Evolutionary conservation across 2,113 vertebrate species (phyloP), one percentile per base, ranked within the genome.

Genomic region (Loxodonta africana): DNA sequence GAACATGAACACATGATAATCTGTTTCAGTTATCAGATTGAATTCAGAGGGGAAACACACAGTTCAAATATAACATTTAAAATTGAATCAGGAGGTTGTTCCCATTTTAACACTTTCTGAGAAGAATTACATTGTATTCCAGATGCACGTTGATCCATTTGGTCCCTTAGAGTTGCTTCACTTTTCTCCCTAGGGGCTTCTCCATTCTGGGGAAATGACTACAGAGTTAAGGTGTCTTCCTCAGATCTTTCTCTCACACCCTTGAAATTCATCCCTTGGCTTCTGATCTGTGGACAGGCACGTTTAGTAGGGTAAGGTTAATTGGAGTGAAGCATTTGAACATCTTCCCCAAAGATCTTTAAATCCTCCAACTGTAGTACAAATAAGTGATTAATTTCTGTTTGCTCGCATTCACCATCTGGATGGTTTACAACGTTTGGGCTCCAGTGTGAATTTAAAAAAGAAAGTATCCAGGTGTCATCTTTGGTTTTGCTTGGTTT

Each of bases 361-460:
- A 97, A 90, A 96, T 95, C 44, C 21, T 97, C 74, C 46, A 46
- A 86, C 78, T 73, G 6, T 83, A 95, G 48, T 95, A 74, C 62
- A 92, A 95, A 96, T 85, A 90, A 84, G 28, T 95, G 90, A 97
- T 94, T 97, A 73, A 96, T 86, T 97, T 96, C 77, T 95, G 48
- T 91, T 69, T 97, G 95, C 48, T 93, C 23, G 4, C 84, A 81
- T 44, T 90, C 30, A 97, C 88, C 92, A 94, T 94, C 90, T 97
- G 97, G 77, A 96, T 71, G 20, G 53, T 18, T 97, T 96, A 86
- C 67, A 94, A 94, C 23, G 88, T 95, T 83, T 65, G 12, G 26
- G 33, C 92, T 97, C 46, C 15, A 86, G 71, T 62, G 53, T 89
- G 69, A 95, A 26, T 87, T 97, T 91, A 67, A 67, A 76, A 89